A percentile compares a stretch with the other conserved stretches of the same genome.
These are phyloP conservation scores for Mellilla xanthometata DNA, from an alignment of 2,888 invertebrate genomes.

Conservation along the genomic window DNA sequence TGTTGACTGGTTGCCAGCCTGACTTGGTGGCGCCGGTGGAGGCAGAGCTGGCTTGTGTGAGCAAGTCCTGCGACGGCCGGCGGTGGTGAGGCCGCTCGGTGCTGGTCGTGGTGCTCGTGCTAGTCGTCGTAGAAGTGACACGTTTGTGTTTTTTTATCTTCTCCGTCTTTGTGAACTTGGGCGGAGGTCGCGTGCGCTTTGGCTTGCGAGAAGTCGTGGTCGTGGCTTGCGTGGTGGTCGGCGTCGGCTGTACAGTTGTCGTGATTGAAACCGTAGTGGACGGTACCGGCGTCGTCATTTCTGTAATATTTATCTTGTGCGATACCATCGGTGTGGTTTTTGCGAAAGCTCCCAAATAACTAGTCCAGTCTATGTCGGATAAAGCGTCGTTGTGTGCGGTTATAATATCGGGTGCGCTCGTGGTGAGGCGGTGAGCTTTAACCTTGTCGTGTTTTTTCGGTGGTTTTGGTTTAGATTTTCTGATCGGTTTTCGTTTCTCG, in stretches of 20 bases:
- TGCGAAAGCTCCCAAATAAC: constrained; percentile 61
- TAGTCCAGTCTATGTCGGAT: constrained; percentile 62
- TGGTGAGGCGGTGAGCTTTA: constrained; percentile 52
- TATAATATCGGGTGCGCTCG: constrained; percentile 62
- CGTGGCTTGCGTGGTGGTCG: constrained; percentile 26
- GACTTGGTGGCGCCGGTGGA: constrained; percentile 43
- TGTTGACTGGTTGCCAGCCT: constrained; percentile 33
- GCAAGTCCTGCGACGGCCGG: constrained; percentile 56
- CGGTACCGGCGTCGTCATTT: constrained; percentile 38
- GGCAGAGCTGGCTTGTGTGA: constrained; percentile 63
- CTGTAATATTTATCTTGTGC: constrained; percentile 41
- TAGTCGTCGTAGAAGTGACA: constrained; percentile 53
- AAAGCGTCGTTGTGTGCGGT: constrained; percentile 46
- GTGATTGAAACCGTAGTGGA: constrained; percentile 36
- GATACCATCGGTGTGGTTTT: constrained; percentile 70
- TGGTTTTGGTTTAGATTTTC: constrained; percentile 57
- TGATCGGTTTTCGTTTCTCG: constrained; percentile 43
- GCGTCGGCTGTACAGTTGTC: constrained; percentile 22
- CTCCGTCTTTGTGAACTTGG: constrained; percentile 57
- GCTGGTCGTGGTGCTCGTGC: constrained; percentile 43
- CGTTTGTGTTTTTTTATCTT: constrained; percentile 70
- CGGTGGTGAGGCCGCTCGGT: constrained; percentile 41
- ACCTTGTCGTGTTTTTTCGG: constrained; percentile 55
- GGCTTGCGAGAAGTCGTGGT: constrained; percentile 46
- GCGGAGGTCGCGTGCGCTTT: constrained; percentile 69